Base-by-base conservation (phyloP, 2,888 invertebrate genomes). In the Lagria hirta region DNA sequence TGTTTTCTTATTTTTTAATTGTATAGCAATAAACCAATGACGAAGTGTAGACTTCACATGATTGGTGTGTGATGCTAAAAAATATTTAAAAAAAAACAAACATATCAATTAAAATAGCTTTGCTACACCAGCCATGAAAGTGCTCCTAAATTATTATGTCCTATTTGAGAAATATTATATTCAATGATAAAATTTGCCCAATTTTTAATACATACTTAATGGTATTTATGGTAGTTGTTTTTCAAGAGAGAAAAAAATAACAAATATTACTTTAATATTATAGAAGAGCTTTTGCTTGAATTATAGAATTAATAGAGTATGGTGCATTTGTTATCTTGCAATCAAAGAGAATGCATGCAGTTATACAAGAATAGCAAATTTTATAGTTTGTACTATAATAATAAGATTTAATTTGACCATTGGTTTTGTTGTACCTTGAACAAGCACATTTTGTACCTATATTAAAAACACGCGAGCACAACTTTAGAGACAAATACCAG, bases 21-120 rank as follows among this genome's bases (percentile, higher is more conserved):
- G n/a, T 61, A 65, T 68, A 70, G 69, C 69, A 69, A 70, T 70
- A 69, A 70, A 67, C 69, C 67, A 67, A 68, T 65, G 55, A 48
- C 28, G 42, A 44, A 43, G 47, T 29, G 32, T 23, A 40, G 17
- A 50, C 49, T 51, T 55, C 42, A 45, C 58, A 51, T 54, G 57
- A 52, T 53, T 56, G 55, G 52, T 54, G 55, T 51, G 55, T 53
- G 49, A 48, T 38, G 48, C 49, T 51, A 45, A 52, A 42, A 49
- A 48, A 49, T 51, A 38, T 28, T 30, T 4, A 30, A 7, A 30
- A 8, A 41, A 30, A 28, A 34, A 18, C 11, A 64, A 59, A 65
- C 65, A 65, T 65, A 65, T 65, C 65, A 65, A 55, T n/a, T 60
- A 58, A 57, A 44, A 55, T 53, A 55, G 55, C 57, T 56, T 54